Evolutionary conservation across 2,797 vertebrate genomes (phyloP).

Genomic region (Lagorchestes hirsutus): DNA sequence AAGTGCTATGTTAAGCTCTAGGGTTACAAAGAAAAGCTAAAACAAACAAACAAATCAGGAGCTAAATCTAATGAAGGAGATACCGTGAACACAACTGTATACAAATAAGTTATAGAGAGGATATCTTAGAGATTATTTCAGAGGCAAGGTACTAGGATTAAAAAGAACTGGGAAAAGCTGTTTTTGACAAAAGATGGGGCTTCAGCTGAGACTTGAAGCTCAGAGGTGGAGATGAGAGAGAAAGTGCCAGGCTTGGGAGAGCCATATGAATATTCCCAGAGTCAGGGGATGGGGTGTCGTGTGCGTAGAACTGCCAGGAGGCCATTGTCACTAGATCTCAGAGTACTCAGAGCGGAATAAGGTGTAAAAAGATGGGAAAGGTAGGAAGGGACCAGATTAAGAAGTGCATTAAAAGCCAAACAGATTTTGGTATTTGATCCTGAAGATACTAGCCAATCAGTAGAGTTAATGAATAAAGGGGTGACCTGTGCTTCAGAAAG

Average conservation of each 20-base stretch:
- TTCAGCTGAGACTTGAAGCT: not conserved
- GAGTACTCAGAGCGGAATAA: not conserved
- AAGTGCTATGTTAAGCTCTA: not conserved
- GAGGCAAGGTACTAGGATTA: not conserved
- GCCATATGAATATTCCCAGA: not conserved
- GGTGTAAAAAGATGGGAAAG: not conserved
- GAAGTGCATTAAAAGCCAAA: not conserved
- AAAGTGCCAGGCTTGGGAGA: not conserved
- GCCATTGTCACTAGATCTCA: not conserved
- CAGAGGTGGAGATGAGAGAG: not conserved
- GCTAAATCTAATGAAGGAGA: not conserved
- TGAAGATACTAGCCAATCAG: not conserved
- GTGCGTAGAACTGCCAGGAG: not conserved
- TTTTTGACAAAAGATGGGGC: not conserved
- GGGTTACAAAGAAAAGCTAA: not conserved
- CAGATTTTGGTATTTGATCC: not conserved
- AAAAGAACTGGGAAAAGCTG: not conserved
- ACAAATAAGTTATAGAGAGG: not conserved
- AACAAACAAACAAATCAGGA: not conserved
- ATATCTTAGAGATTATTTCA: not conserved
- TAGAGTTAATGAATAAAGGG: not conserved
- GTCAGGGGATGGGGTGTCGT: not conserved
- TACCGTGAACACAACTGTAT: not conserved
- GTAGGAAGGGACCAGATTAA: not conserved
- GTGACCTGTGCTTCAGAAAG: not conserved